Percentiles rank a stretch among this genome's conserved stretches.
These are phyloP conservation scores for Dendrolimus punctatus DNA, from an alignment of 1,140 invertebrate genomes.

Conservation along the genomic window DNA sequence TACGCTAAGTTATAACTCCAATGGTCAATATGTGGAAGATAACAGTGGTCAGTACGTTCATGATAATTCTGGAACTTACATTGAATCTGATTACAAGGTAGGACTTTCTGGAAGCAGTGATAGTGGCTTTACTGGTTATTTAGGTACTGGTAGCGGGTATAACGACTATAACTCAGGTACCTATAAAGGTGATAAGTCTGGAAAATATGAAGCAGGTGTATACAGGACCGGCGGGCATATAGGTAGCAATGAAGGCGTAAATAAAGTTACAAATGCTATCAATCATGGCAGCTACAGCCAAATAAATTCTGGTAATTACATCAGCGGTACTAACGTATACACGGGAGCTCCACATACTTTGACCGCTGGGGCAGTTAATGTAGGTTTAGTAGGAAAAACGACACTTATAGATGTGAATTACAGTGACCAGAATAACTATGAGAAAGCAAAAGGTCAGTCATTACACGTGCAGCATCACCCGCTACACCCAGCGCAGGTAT, in stretches of 20 bases:
- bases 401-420: conserved; percentile 53
- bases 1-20: not conserved
- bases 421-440: conserved; percentile 32
- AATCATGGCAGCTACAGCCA: conserved; percentile 27
- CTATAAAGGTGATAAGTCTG: conserved; percentile 29
- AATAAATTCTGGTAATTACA: conserved; percentile 37
- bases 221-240: conserved; percentile 29
- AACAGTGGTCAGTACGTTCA: conserved; percentile 36
- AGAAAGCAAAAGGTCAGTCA: conserved; percentile 11
- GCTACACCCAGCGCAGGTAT: conserved; percentile 25
- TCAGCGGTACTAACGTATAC: conserved; percentile 36
- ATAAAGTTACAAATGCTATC: conserved; percentile 7
- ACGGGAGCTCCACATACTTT: conserved; percentile 54
- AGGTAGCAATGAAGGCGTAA: conserved; percentile 11
- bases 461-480: conserved; percentile 26
- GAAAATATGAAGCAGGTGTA: conserved; percentile 31
- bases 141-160: conserved; percentile 19
- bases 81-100: conserved; percentile 11
- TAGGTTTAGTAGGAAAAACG: conserved; percentile 66
- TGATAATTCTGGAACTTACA: conserved; percentile 48
- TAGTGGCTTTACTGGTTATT: conserved; percentile 14
- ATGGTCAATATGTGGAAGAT: conserved; percentile 15
- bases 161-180: conserved; percentile 30
- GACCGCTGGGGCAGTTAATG: conserved; percentile 65
- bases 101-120: conserved; percentile 3